A percentile compares a stretch with the other conserved stretches of the same genome.
Conservation (phyloP, 1,140 invertebrate species). For the Aphaenogaster rudis region DNA sequence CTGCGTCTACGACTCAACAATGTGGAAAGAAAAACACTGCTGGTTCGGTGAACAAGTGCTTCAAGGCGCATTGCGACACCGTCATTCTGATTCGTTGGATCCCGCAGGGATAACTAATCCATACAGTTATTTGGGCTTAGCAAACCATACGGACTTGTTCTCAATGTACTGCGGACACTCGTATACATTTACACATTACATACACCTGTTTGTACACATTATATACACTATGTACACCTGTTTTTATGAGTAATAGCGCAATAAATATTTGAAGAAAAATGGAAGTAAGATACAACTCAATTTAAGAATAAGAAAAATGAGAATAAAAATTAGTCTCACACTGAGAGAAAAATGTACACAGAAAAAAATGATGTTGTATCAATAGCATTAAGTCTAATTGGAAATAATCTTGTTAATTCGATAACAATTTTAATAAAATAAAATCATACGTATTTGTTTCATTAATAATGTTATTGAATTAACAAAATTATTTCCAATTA, state of each 20-base stretch:
- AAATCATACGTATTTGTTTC: too few relatives aligned
- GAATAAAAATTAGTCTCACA: too few relatives aligned
- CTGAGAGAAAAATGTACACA: too few relatives aligned
- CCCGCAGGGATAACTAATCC: not conserved
- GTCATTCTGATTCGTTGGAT: conserved; percentile 12
- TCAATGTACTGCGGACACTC: not conserved
- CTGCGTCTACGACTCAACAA: conserved; percentile 62
- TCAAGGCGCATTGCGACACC: conserved; percentile 22
- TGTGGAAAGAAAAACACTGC: conserved; percentile 61
- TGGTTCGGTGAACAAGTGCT: conserved; percentile 7
- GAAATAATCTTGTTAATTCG: too few relatives aligned
- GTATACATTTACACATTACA: not conserved
- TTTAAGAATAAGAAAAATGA: not conserved
- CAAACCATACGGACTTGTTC: not conserved
- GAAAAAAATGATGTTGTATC: too few relatives aligned
- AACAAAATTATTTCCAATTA: too few relatives aligned
- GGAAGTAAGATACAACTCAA: not conserved
- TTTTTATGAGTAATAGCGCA: not conserved
- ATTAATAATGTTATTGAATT: too few relatives aligned
- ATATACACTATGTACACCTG: not conserved
- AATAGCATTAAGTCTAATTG: too few relatives aligned
- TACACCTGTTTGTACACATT: not conserved
- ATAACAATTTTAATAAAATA: too few relatives aligned
- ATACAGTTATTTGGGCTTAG: conserved; percentile 18
- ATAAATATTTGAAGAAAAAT: conserved; percentile 7